Conservation (phyloP, 2,888 invertebrate species). For the Tanypteryx hageni region DNA sequence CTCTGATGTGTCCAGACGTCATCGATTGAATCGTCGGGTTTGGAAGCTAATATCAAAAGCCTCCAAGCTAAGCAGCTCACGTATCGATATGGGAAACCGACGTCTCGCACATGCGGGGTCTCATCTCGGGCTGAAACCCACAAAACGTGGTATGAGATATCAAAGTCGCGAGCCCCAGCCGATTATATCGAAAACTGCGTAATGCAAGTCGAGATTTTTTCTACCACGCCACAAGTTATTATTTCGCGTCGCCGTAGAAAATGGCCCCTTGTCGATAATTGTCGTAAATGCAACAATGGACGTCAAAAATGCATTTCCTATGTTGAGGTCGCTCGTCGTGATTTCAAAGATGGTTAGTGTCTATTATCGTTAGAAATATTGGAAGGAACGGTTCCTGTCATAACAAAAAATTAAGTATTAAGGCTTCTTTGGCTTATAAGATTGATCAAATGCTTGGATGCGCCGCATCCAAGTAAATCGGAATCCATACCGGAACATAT, state of each 20-base stretch:
- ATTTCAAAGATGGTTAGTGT: neutral
- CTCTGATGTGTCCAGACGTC: neutral
- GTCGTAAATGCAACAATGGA: neutral
- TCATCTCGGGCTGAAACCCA: conserved; percentile 25
- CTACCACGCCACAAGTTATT: neutral
- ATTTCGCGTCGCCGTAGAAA: neutral
- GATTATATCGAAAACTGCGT: neutral
- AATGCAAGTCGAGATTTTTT: neutral
- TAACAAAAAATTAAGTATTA: neutral
- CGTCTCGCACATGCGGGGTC: conserved; percentile 36
- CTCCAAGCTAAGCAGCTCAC: neutral
- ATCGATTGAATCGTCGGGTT: neutral
- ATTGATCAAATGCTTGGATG: too few relatives aligned
- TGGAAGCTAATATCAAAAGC: neutral
- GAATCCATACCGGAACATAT: too few relatives aligned
- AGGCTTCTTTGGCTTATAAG: neutral
- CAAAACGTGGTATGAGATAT: conserved; percentile 40
- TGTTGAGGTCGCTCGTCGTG: neutral
- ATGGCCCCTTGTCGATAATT: neutral
- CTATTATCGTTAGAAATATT: neutral
- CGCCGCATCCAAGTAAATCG: too few relatives aligned
- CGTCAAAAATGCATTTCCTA: neutral
- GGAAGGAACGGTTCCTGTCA: neutral
- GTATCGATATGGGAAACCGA: neutral
- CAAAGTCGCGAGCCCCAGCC: conserved; percentile 26